phyloP scores from a whole-genome alignment of 1,140 invertebrate species.

The Cyclargus thomasi region DNA sequence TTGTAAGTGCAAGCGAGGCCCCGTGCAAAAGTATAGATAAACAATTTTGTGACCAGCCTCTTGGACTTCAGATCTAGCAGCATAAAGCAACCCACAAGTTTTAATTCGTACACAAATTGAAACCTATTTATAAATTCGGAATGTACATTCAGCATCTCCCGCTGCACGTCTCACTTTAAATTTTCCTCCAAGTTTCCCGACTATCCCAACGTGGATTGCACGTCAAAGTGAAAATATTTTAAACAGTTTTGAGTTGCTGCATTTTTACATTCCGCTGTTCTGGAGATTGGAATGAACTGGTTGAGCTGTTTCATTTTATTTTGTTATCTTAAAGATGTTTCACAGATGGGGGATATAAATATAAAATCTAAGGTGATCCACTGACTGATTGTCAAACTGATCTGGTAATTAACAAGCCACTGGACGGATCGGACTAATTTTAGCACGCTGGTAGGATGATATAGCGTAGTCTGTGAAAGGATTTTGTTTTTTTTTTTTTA shows the following conservation, averaged over 20 bases:
- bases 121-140: background rate
- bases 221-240: background rate
- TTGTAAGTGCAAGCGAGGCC: too few relatives aligned
- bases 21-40: too few relatives aligned
- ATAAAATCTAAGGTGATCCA: too few relatives aligned
- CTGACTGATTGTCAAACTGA: too few relatives aligned
- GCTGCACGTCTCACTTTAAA: background rate
- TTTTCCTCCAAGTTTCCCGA: background rate
- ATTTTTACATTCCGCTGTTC: background rate
- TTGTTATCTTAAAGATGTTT: too few relatives aligned
- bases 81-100: background rate
- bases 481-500: too few relatives aligned
- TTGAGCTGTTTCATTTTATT: background rate
- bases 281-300: background rate
- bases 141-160: background rate
- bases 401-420: too few relatives aligned
- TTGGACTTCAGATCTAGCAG: background rate
- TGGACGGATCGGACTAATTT: too few relatives aligned
- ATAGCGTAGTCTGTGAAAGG: too few relatives aligned
- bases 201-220: background rate
- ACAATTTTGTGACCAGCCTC: too few relatives aligned
- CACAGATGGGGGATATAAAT: too few relatives aligned
- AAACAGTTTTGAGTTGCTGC: background rate
- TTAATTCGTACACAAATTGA: background rate
- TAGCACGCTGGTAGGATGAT: too few relatives aligned